Base-by-base conservation (phyloP, 2,113 vertebrate species). In the Cynoglossus semilaevis region DNA sequence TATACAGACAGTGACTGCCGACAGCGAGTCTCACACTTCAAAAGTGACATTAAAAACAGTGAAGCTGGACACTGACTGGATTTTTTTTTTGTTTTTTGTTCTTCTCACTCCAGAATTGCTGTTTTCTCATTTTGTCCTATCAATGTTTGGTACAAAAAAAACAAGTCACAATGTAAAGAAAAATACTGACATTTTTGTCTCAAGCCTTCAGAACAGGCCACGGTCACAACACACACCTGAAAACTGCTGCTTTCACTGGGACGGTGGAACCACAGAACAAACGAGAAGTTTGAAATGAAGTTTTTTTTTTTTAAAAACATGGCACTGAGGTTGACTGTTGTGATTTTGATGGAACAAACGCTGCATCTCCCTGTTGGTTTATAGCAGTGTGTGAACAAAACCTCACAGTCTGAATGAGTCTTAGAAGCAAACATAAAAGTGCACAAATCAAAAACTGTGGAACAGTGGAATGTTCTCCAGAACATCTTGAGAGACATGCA, bases 61-160 rank as follows among this genome's bases (percentile, higher is more conserved):
- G 72, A 87, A 81, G 75, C 19, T 75, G 68, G 67, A 81, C 50
- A 42, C 55, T 56, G 56, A 53, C 61, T 47, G 0, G 35, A 37
- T 60, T 77, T 64, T 63, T 54, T 60, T 60, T 63, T 15, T 44
- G n/a, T 13, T 11, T 13, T 12, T 51, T 18, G 60, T 88, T 91
- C 89, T 92, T 94, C 93, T 94, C 94, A 94, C 22, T 29, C 22
- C 22, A 29, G 22, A 29, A 63, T 11, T 13, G 16, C 17, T 14
- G 6, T 53, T n/a, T n/a, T 63, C 49, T 72, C 52, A 62, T 64
- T 85, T 88, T 90, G 89, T 91, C 89, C 92, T 94, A 93, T 94
- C 94, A 94, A 94, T 93, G 94, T 92, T 92, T 92, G 88, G 92
- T 95, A 94, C 91, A 95, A 93, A 96, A 57, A 79, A 93, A 75